Base-by-base conservation (phyloP, 2,797 vertebrate genomes). In the Sebastes flavidus region DNA sequence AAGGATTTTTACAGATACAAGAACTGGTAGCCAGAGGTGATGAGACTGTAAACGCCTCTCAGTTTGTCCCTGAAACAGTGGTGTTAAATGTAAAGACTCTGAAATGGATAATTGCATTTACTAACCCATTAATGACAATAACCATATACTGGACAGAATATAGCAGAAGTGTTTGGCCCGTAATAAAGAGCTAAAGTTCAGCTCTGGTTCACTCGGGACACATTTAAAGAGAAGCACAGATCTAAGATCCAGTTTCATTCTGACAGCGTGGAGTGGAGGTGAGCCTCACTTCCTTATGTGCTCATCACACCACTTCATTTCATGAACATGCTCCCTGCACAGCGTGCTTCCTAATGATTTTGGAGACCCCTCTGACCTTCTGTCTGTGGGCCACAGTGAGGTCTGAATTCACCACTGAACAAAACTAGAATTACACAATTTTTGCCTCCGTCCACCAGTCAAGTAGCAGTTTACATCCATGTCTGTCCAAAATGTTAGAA, bases 201-300 rank as follows among this genome's bases (percentile, higher is more conserved):
- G 36, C 36, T 65, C n/a, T 55, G n/a, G 1, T 65, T 59, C 36
- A 62, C 4, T 3, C 18, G 12, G 27, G 34, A 25, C 20, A 20
- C 4, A 58, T 34, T 11, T 52, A 24, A 65, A 66, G 7, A 65
- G 22, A n/a, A 14, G 68, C 18, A 42, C 27, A 73, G 46, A n/a
- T 14, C 27, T 11, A 2, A 65, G 5, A 24, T 63, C 32, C 18
- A 73, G 59, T 78, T 78, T 74, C 65, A 60, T 9, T 82, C 24
- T 78, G 49, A 83, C 29, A 55, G 67, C 25, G 34, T 63, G 11
- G 18, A n/a, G 70, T 52, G 75, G 65, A 59, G 58, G 14, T 11
- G 6, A 38, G 65, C 42, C 20, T 59, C 69, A 78, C 52, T 78
- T 82, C 80, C 34, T 61, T 42, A 42, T 9, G 1, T 58, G 0